Evolutionary conservation across 2,113 vertebrate genomes (phyloP), one percentile per base, ranked within the genome.

Genomic region (Conger conger): DNA sequence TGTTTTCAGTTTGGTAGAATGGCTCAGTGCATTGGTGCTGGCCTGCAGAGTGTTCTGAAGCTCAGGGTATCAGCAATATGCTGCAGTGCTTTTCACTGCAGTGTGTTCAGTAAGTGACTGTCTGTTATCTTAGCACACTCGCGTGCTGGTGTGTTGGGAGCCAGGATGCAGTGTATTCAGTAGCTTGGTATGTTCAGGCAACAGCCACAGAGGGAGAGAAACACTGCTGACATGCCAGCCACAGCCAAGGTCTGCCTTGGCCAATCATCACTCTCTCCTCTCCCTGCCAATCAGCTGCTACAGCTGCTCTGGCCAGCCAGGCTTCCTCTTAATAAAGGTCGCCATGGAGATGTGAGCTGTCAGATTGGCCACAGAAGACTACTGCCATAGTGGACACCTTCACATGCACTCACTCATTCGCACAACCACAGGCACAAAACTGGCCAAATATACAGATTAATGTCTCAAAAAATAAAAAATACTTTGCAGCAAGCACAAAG

Each of bases 251-350:
- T 90, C 89, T 90, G 89, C 80, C 84, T 88, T 50, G 85, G 76
- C 84, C 82, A 85, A 85, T 90, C 88, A 84, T 85, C 79, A 76
- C 78, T 88, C 84, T 87, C 81, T 88, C 36, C 35, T 83, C 82
- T 86, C 83, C 89, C 88, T 90, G 88, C 88, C 90, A 91, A 91
- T 91, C 87, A 90, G 86, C 88, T 86, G 89, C 87, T 90, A 86
- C 89, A 91, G 90, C 87, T 90, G 88, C 86, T 84, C 83, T 88
- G 88, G 89, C 81, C 87, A 87, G 82, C 86, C 88, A 89, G 86
- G 88, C 87, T 88, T 90, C 80, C 87, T 91, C 77, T 88, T 89
- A 90, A 89, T 88, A 90, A 89, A 89, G 89, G 89, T 91, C 89
- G 86, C 89, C 89, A 91, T 91, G 90, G 90, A 85, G 88, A 91